Conservation (phyloP, 2,113 vertebrate species). For the Cynoglossus semilaevis region DNA sequence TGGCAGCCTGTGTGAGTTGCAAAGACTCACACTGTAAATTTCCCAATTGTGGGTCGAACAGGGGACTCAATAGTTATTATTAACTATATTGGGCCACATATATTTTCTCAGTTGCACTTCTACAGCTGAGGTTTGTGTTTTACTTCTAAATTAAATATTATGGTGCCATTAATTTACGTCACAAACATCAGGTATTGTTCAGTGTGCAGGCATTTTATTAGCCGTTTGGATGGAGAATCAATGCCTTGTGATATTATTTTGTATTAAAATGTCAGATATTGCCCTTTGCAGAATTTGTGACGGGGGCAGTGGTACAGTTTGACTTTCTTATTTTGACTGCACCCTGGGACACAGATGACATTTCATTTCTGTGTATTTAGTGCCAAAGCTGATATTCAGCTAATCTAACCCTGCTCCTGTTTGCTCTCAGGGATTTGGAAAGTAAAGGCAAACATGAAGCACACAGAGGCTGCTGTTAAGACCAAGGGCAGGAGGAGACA, state of each 20-base stretch:
- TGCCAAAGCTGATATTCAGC: constrained; percentile 64
- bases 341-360: constrained; percentile 58
- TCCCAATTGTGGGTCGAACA: too few relatives aligned
- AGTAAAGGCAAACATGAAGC: constrained; percentile 58
- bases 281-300: constrained; percentile 13
- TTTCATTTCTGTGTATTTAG: constrained; percentile 65
- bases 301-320: constrained; percentile 27
- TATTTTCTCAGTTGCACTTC: too few relatives aligned
- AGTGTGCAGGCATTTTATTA: too few relatives aligned
- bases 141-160: too few relatives aligned
- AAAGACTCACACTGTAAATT: too few relatives aligned
- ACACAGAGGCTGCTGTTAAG: constrained; percentile 54
- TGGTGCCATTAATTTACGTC: too few relatives aligned
- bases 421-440: constrained; percentile 68
- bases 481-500: constrained; percentile 29
- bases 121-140: too few relatives aligned
- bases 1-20: too few relatives aligned
- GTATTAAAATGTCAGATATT: constrained; percentile 15
- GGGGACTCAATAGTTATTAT: too few relatives aligned
- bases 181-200: too few relatives aligned
- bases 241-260: constrained; percentile 4
- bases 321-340: constrained; percentile 52
- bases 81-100: too few relatives aligned
- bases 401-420: constrained; percentile 66
- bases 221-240: neutral